A percentile compares a stretch with the other conserved stretches of the same genome.
These are phyloP conservation scores for Centruroides sculpturatus DNA, from an alignment of 1,140 invertebrate species.

Conservation along the genomic window DNA sequence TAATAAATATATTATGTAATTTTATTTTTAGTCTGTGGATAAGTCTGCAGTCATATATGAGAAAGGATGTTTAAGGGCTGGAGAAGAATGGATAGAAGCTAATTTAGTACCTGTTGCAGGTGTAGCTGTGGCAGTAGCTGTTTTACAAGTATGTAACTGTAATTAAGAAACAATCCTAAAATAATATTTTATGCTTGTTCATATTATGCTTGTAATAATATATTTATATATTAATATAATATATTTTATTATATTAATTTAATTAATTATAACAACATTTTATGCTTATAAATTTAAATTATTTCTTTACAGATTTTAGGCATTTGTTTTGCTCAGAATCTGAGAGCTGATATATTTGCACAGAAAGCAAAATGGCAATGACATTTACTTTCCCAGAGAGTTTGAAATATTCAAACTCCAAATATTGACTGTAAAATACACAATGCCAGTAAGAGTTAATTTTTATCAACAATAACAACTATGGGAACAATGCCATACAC, in stretches of 20 bases:
- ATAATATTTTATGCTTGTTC: neutral
- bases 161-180: neutral
- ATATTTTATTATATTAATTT: too few species aligned
- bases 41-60: slow-evolving; percentile 67
- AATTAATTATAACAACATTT: too few species aligned
- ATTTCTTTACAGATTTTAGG: slow-evolving; percentile 67
- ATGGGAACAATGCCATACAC: too few species aligned
- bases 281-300: neutral
- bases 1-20: too few species aligned
- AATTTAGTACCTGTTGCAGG: slow-evolving; percentile 77
- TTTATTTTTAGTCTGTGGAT: slow-evolving; percentile 34
- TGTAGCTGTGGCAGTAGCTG: slow-evolving; percentile 59
- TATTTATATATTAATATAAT: too few species aligned
- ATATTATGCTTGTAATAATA: too few species aligned
- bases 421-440: too few species aligned
- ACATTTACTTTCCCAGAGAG: slow-evolving; percentile 3
- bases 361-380: slow-evolving; percentile 92
- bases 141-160: slow-evolving; percentile 55
- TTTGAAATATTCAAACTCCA: too few species aligned
- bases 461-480: too few species aligned
- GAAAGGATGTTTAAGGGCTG: slow-evolving; percentile 77
- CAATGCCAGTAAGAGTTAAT: too few species aligned
- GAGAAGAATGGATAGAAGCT: slow-evolving; percentile 84
- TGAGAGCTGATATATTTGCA: slow-evolving; percentile 89
- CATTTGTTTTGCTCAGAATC: slow-evolving; percentile 93